Evolutionary conservation across 2,797 vertebrate genomes (phyloP), one percentile per base, ranked within the genome.

Genomic region (Spheniscus humboldti): DNA sequence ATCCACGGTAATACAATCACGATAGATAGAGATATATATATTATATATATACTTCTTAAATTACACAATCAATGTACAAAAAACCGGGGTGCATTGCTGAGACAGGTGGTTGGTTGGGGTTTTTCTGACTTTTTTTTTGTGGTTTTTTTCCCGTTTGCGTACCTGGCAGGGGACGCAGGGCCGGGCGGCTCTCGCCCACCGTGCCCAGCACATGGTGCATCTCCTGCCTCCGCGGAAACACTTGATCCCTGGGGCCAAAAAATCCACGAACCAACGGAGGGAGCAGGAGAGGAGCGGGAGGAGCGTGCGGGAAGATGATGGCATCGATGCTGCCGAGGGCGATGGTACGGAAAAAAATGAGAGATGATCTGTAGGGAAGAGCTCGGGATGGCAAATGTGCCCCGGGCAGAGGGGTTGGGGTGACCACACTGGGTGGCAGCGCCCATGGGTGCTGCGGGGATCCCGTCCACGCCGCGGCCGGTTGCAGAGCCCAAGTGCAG

Each of bases 41-140:
- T 96, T 97, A 97, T 98, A 97, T 98, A 98, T 98, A 98, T 97
- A 97, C 96, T 94, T 98, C 97, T 97, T 98, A 98, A 98, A 98
- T 98, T 98, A 98, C 98, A 98, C 98, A 96, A 95, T 96, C 94
- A 81, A 97, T 98, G 96, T 98, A 98, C 97, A 98, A 97, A 96
- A 92, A 98, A 98, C 97, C 96, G 83, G 95, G 97, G 98, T 97
- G 98, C 97, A 92, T 97, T 97, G 98, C 98, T 98, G 98, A 98
- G 97, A 98, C 96, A 94, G 79, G 98, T 79, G 95, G 80, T 94
- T 35, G 96, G 79, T 95, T 92, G 90, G 94, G 90, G 63, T 77
- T 94, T 86, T 67, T 83, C 90, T 94, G 90, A 90, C 93, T 71
- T 67, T 30, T 71, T 71, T 80, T 81, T 68, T 68, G 35, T 81